phyloP scores from a whole-genome alignment of 2,888 invertebrate species.

The Sinodicranocentrus sp. region DNA sequence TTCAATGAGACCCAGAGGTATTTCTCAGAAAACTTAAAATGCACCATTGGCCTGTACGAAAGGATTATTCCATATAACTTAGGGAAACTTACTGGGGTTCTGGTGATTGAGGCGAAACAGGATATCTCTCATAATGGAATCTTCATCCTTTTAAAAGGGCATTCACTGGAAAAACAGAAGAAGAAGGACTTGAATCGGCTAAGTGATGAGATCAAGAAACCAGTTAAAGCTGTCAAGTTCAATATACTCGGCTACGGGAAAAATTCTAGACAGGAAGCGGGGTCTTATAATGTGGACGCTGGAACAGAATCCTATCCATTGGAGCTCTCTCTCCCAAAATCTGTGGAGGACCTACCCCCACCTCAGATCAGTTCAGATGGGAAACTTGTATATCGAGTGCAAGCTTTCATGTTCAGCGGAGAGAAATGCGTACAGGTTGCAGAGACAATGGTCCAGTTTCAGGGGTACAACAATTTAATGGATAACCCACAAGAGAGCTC shows the following conservation, averaged over 20 bases:
- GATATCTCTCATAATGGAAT: conserved; percentile 16
- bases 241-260: conserved; percentile 3
- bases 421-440: conserved; percentile 19
- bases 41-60: not conserved
- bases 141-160: conserved; percentile 33
- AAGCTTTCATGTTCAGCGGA: conserved; percentile 9
- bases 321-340: conserved; percentile 14
- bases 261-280: not conserved
- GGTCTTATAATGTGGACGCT: not conserved
- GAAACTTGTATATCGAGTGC: conserved; percentile 35
- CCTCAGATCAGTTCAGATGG: conserved; percentile 19
- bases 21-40: conserved; percentile 14
- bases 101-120: conserved; percentile 16
- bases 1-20: not conserved
- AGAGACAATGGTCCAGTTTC: conserved; percentile 10
- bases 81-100: conserved; percentile 24
- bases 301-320: conserved; percentile 17
- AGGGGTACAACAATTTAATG: not conserved
- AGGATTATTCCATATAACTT: not conserved
- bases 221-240: conserved; percentile 4
- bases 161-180: not conserved
- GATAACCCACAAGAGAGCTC: not conserved
- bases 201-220: not conserved
- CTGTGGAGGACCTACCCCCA: conserved; percentile 20
- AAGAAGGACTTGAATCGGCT: not conserved